A percentile compares a stretch with the other conserved stretches of the same genome.
Conservation (phyloP, 2,888 invertebrate genomes). For the Hesperia comma region DNA sequence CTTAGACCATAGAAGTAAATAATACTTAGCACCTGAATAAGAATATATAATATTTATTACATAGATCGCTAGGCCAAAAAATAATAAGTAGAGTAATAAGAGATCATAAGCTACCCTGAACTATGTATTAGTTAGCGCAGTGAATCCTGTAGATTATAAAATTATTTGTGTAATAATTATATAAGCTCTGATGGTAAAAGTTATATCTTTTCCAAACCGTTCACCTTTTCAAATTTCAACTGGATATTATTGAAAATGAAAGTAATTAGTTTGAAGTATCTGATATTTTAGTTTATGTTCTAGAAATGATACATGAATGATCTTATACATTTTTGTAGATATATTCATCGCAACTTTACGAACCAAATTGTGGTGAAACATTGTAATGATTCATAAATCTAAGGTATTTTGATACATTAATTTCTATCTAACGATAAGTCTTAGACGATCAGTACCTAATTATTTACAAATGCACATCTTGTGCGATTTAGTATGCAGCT, state of each 20-base stretch:
- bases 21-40: constrained; percentile 52
- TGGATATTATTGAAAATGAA: neutral
- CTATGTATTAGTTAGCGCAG: neutral
- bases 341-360: neutral
- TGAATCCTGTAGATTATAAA: neutral
- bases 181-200: neutral
- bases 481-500: constrained; percentile 69
- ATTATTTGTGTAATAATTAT: neutral
- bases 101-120: neutral
- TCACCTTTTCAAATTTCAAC: neutral
- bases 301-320: neutral
- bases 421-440: constrained; percentile 69
- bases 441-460: constrained; percentile 71
- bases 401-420: constrained; percentile 53
- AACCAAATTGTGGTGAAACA: neutral
- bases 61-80: constrained; percentile 37
- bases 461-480: constrained; percentile 74
- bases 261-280: neutral
- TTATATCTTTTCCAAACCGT: neutral
- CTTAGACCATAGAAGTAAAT: constrained; percentile 56
- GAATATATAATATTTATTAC: constrained; percentile 40
- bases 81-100: constrained; percentile 3
- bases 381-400: constrained; percentile 14
- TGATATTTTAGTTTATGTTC: neutral
- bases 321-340: neutral